These are phyloP conservation scores for Poeciliopsis infans DNA, from an alignment of 2,797 vertebrate species.

Conservation along the genomic window DNA sequence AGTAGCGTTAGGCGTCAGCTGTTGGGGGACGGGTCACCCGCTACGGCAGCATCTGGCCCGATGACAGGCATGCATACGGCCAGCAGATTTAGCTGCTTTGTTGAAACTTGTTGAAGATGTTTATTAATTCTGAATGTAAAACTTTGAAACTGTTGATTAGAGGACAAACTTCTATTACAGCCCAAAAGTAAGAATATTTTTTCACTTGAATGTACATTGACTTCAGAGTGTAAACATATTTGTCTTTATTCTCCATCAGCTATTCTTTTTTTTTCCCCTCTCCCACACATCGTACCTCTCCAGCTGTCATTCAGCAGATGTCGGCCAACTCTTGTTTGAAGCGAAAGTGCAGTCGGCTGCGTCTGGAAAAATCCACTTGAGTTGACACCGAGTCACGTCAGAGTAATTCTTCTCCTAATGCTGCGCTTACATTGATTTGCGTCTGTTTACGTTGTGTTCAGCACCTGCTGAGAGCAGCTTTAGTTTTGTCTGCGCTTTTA, in stretches of 20 bases:
- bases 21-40: conserved; percentile 52
- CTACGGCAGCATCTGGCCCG: conserved; percentile 57
- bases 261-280: background rate
- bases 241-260: background rate
- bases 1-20: conserved; percentile 57
- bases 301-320: conserved; percentile 1
- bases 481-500: background rate
- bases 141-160: background rate
- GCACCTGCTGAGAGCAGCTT: background rate
- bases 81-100: background rate
- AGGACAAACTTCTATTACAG: background rate
- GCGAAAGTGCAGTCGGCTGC: background rate
- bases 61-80: conserved; percentile 6
- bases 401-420: background rate
- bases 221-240: background rate
- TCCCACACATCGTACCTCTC: background rate
- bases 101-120: conserved; percentile 10
- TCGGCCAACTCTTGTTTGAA: background rate
- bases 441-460: background rate
- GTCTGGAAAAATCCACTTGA: background rate
- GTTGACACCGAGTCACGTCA: background rate
- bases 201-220: background rate
- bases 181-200: background rate
- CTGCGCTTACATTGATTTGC: background rate
- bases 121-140: too few relatives aligned